These are phyloP conservation scores for Musca domestica DNA, from an alignment of 1,140 invertebrate genomes.

Conservation along the genomic window DNA sequence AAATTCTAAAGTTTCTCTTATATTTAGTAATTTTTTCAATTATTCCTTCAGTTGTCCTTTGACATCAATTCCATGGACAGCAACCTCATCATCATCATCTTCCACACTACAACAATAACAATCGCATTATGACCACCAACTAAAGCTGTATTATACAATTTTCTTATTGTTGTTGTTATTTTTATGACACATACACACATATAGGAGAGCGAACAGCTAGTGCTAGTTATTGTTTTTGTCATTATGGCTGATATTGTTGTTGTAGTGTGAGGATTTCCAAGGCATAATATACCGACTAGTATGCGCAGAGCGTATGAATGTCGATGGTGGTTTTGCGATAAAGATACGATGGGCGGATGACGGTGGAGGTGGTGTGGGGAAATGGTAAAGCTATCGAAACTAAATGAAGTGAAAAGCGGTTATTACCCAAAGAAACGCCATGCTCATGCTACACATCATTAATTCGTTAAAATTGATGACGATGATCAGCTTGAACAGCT, in stretches of 20 bases:
- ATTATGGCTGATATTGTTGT: too few relatives aligned
- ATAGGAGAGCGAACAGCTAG: too few relatives aligned
- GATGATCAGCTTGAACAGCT: not conserved
- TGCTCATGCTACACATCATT: conserved; percentile 25
- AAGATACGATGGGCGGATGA: too few relatives aligned
- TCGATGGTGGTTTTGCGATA: too few relatives aligned
- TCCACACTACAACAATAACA: not conserved
- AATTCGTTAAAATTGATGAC: conserved; percentile 25
- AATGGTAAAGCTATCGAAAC: not conserved
- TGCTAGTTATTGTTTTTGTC: too few relatives aligned
- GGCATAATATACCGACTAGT: too few relatives aligned
- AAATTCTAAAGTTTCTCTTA: too few relatives aligned
- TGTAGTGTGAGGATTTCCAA: too few relatives aligned
- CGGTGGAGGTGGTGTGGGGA: not conserved
- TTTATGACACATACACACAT: too few relatives aligned
- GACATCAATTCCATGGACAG: not conserved
- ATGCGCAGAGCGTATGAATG: too few relatives aligned
- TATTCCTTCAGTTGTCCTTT: not conserved
- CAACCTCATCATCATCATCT: not conserved
- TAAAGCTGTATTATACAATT: conserved; percentile 1
- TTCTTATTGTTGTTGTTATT: not conserved
- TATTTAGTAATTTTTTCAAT: too few relatives aligned
- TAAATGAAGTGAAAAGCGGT: conserved; percentile 28
- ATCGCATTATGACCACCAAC: conserved; percentile 11
- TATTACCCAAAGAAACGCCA: conserved; percentile 20